Percentiles rank a stretch among this genome's conserved stretches.
Conservation (phyloP, 2,888 invertebrate species). For the Drosophila longiperda region DNA sequence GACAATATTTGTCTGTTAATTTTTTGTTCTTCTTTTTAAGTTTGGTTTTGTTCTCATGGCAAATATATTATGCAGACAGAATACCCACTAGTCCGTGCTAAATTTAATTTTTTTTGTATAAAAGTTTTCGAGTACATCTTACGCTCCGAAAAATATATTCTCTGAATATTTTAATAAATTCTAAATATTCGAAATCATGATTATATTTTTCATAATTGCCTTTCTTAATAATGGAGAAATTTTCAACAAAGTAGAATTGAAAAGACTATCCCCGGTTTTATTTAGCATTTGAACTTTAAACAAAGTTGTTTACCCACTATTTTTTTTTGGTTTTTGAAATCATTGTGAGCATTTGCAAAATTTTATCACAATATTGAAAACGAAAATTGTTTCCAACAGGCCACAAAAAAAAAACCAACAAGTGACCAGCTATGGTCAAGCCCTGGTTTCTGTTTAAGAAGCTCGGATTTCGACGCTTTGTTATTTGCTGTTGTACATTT, state of each 20-base stretch:
- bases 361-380: background rate
- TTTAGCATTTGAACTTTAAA: background rate
- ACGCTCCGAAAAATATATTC: background rate
- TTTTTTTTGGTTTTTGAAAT: background rate
- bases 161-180: no score
- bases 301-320: background rate
- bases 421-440: slow-evolving; percentile 15
- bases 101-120: background rate
- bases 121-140: background rate
- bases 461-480: slow-evolving; percentile 25
- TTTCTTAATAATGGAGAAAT: background rate
- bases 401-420: slow-evolving; percentile 29
- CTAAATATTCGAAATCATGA: background rate
- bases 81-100: background rate
- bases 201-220: background rate
- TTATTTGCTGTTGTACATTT: slow-evolving; percentile 42
- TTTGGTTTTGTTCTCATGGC: background rate
- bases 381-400: slow-evolving; percentile 6
- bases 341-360: background rate
- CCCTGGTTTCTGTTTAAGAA: slow-evolving; percentile 9
- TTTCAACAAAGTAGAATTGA: background rate
- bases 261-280: background rate
- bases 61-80: no score
- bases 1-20: background rate
- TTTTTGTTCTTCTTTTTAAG: background rate